Conservation (phyloP, 2,797 vertebrate species). For the Leuciscus waleckii region DNA sequence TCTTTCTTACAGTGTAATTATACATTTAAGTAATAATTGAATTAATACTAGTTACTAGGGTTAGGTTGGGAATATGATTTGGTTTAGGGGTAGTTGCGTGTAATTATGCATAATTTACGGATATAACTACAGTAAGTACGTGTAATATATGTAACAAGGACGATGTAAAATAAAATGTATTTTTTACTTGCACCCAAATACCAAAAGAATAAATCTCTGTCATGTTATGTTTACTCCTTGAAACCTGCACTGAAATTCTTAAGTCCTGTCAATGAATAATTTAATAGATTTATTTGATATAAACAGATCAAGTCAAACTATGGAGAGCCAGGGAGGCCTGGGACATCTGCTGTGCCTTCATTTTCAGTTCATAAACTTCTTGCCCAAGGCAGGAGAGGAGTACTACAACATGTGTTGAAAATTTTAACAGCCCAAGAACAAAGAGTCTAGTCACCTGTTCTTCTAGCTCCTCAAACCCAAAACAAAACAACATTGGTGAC, state of each 20-base stretch:
- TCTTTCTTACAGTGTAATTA: not conserved
- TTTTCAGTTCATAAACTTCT: constrained; percentile 55
- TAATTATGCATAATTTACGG: not conserved
- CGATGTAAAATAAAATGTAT: too few relatives aligned
- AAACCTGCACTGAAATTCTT: not conserved
- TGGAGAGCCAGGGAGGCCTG: not conserved
- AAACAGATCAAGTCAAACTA: constrained; percentile 44
- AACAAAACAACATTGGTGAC: constrained; percentile 32
- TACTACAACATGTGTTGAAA: constrained; percentile 55
- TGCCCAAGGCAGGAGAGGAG: constrained; percentile 45
- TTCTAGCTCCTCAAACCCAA: not conserved
- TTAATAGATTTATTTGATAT: constrained; percentile 22
- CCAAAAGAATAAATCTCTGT: not conserved
- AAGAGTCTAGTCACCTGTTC: constrained; percentile 51
- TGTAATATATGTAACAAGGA: too few relatives aligned
- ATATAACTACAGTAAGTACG: not conserved
- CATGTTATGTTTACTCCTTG: not conserved
- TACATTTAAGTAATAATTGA: not conserved
- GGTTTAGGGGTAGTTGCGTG: not conserved
- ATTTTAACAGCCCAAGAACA: constrained; percentile 49
- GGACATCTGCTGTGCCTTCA: constrained; percentile 56
- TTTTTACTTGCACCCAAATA: not conserved
- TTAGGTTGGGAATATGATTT: too few relatives aligned
- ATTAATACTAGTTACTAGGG: too few relatives aligned
- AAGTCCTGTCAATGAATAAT: not conserved